A percentile compares a stretch with the other conserved stretches of the same genome.
Evolutionary conservation across 1,140 invertebrate species (phyloP).

Genomic region (Drosophila sulfurigaster): DNA sequence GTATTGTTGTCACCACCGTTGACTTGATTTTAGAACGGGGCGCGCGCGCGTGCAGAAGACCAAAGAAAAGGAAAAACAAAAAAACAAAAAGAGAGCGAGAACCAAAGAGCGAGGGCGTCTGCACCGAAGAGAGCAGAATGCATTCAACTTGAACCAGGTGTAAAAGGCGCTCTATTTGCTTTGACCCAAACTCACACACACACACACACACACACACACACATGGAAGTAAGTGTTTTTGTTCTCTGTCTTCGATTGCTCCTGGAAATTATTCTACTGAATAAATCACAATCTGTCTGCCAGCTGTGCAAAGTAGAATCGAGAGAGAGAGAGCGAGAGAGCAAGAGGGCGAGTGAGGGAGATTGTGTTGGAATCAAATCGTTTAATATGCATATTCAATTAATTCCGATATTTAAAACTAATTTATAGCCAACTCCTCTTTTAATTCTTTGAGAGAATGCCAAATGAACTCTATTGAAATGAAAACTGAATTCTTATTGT

Average conservation of each 20-base stretch:
- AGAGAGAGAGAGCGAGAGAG: neutral
- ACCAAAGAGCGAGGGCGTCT: neutral
- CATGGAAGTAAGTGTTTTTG: neutral
- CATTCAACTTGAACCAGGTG: neutral
- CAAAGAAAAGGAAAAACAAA: neutral
- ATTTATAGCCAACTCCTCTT: too few relatives aligned
- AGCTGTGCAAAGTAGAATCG: neutral
- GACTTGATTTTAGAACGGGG: conserved; percentile 47
- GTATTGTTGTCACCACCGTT: conserved; percentile 28
- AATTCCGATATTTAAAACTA: too few relatives aligned
- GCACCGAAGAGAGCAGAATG: conserved; percentile 16
- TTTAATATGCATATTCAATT: too few relatives aligned
- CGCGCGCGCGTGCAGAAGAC: conserved; percentile 9
- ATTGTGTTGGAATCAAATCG: too few relatives aligned
- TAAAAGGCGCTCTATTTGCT: neutral
- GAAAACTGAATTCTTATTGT: too few relatives aligned
- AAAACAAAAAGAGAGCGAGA: conserved; percentile 1
- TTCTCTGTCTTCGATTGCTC: neutral
- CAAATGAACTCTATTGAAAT: too few relatives aligned
- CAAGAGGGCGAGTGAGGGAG: too few relatives aligned
- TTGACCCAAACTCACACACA: neutral
- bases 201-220: neutral
- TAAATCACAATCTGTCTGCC: conserved; percentile 2
- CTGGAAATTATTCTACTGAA: neutral
- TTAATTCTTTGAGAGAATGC: too few relatives aligned